Conservation (phyloP, 1,140 invertebrate species). For the Hyles euphorbiae region DNA sequence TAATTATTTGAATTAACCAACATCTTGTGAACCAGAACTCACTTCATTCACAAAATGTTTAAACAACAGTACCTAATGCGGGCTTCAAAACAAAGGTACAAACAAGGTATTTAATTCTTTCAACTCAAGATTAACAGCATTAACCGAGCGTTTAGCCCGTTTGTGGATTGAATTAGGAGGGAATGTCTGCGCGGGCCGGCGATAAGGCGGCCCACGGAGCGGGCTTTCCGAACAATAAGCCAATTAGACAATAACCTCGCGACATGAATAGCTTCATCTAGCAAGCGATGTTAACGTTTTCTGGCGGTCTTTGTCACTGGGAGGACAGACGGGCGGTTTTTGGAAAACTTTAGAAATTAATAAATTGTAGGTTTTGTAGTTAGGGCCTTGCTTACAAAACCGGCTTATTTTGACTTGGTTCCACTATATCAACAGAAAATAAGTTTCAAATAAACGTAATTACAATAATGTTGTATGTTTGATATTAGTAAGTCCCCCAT, state of each 20-base stretch:
- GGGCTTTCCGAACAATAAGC: constrained; percentile 45
- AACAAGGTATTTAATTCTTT: not conserved
- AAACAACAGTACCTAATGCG: not conserved
- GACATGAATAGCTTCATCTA: constrained; percentile 59
- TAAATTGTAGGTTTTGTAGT: too few relatives aligned
- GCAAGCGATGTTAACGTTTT: constrained; percentile 53
- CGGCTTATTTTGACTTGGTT: too few relatives aligned
- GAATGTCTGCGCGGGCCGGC: not conserved
- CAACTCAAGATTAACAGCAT: constrained; percentile 7
- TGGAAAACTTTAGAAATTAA: too few relatives aligned
- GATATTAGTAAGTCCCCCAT: too few relatives aligned
- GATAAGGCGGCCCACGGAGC: constrained; percentile 6
- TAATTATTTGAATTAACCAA: too few relatives aligned
- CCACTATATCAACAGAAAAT: too few relatives aligned
- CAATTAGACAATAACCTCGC: constrained; percentile 58
- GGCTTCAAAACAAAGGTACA: not conserved
- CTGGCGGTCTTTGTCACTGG: constrained; percentile 13
- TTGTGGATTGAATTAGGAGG: constrained; percentile 4
- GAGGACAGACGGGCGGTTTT: constrained; percentile 24
- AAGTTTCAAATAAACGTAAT: too few relatives aligned
- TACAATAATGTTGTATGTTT: too few relatives aligned
- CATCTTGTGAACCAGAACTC: too few relatives aligned
- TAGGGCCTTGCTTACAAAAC: too few relatives aligned
- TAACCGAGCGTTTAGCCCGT: constrained; percentile 4
- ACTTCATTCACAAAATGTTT: too few relatives aligned